Base-by-base conservation (phyloP, 2,113 vertebrate species). In the Cyanocitta stelleri region DNA sequence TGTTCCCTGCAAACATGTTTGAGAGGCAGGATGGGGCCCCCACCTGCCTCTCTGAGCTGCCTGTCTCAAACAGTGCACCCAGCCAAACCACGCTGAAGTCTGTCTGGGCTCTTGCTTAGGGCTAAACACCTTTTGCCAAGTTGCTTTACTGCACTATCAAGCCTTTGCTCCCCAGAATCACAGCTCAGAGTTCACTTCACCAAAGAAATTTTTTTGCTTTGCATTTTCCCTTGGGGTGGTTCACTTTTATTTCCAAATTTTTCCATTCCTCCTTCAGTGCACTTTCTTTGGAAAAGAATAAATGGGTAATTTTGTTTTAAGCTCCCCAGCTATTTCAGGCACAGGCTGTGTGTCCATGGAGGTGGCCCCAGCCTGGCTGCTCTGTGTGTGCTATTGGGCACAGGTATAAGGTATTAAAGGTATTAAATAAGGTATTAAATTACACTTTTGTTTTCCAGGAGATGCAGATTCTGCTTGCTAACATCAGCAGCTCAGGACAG, bases 401-500 rank as follows among this genome's bases (percentile, higher is more conserved):
- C n/a, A n/a, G n/a, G n/a, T n/a, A 2, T 13, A 22, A 72, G 41
- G 15, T 6, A 23, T 8, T 15, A 56, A 9, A 33, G n/a, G n/a
- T n/a, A n/a, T n/a, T n/a, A n/a, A n/a, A 2, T 13, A 22, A 72
- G 41, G 15, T 6, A 23, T 8, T 15, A 56, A 9, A 33, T 72
- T 24, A 74, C 11, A n/a, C 15, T 6, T 33, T 8, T 46, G 0
- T 52, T 54, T 86, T 44, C 32, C 69, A 39, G 99, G 98, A 90
- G 98, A 98, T 49, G 98, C 98, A 8, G 97, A 98, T 15, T 99
- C 98, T 98, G 63, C 98, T 99, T 71, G 98, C 98, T 95, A 98
- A 98, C 91, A 97, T 98, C 32, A 99, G 98, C 71, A 89, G 96
- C 1, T 91, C 98, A 23, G 98, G 98, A 32, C 92, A 97, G 72